Conservation (phyloP, 2,797 vertebrate species). For the Scyliorhinus canicula region DNA sequence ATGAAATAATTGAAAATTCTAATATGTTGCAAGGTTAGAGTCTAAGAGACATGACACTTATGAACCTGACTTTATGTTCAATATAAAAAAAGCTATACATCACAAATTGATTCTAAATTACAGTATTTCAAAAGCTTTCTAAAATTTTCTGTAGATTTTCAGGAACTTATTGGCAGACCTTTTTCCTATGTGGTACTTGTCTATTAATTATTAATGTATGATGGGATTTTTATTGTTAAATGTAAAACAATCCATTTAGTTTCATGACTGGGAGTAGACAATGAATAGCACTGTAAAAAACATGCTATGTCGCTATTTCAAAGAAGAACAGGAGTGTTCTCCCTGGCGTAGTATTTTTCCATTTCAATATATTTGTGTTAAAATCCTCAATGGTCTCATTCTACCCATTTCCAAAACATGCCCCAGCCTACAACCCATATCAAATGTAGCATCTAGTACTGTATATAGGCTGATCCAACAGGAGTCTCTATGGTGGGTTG, state of each 20-base stretch:
- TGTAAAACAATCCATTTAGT: background rate
- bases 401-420: background rate
- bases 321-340: background rate
- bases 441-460: no score
- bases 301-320: background rate
- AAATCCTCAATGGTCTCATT: background rate
- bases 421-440: background rate
- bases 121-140: slow-evolving; percentile 24
- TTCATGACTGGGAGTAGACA: background rate
- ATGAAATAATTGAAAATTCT: background rate
- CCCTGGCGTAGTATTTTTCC: background rate
- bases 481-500: no score
- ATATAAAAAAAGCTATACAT: background rate
- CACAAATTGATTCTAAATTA: background rate
- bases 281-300: background rate
- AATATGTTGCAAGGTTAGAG: background rate
- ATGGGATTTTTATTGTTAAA: background rate
- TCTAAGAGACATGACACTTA: background rate
- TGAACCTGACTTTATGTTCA: background rate
- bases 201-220: background rate
- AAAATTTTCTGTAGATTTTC: background rate
- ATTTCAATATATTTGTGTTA: background rate
- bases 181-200: background rate
- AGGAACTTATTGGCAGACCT: background rate
- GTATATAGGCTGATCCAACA: no score